These are phyloP conservation scores for Hyaena hyaena DNA, from an alignment of 2,113 vertebrate genomes.

Conservation along the genomic window DNA sequence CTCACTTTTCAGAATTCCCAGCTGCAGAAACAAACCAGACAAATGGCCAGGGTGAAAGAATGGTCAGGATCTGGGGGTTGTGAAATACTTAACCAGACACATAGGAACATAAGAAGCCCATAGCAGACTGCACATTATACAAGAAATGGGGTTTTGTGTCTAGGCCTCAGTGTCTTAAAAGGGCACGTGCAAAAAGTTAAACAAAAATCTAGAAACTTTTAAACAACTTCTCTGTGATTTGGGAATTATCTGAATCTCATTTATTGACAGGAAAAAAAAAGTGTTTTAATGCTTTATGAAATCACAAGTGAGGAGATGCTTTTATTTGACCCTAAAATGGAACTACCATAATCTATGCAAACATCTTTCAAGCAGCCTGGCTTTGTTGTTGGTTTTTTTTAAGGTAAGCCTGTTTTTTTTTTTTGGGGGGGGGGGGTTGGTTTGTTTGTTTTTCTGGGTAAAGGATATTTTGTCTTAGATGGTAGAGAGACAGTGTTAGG, in stretches of 20 bases:
- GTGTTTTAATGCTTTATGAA: not conserved
- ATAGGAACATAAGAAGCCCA: not conserved
- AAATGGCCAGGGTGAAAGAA: not conserved
- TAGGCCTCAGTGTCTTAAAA: not conserved
- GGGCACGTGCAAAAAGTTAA: not conserved
- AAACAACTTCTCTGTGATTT: not conserved
- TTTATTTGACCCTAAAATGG: not conserved
- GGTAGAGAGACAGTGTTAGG: not conserved
- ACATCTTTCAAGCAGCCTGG: not conserved
- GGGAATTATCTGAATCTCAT: not conserved
- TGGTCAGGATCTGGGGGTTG: not conserved
- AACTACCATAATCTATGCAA: not conserved
- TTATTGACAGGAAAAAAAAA: not conserved
- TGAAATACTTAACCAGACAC: not conserved
- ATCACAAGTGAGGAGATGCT: not conserved
- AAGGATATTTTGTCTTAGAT: not conserved
- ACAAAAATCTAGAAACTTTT: not conserved
- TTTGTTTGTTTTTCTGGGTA: not conserved
- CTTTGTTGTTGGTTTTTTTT: not conserved
- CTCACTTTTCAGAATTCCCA: not conserved
- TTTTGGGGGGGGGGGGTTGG: too few species aligned
- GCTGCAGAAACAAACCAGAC: not conserved
- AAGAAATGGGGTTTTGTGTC: not conserved
- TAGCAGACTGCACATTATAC: not conserved
- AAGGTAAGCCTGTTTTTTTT: not conserved